Percentiles rank a stretch among this genome's conserved stretches.
phyloP scores from a whole-genome alignment of 2,113 vertebrate genomes.

The Hemibagrus wyckioides region DNA sequence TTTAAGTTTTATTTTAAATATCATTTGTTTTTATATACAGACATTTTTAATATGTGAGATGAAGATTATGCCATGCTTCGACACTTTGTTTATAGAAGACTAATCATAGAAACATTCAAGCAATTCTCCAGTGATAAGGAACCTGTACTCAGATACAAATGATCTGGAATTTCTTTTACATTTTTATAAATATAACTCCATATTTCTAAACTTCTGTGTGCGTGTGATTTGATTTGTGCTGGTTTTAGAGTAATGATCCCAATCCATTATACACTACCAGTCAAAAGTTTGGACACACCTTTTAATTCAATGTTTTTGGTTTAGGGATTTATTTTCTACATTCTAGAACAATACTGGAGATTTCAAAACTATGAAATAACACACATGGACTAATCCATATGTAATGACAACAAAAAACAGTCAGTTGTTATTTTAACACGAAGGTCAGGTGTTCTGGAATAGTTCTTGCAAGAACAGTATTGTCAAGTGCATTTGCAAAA shows the following conservation, averaged over 20 bases:
- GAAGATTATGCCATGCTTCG: background rate
- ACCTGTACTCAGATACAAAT: background rate
- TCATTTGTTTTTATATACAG: background rate
- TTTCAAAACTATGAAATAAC: too few species aligned
- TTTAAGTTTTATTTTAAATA: background rate
- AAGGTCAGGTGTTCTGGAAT: too few species aligned
- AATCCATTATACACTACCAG: too few species aligned
- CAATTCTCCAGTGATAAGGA: background rate
- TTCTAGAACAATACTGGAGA: too few species aligned
- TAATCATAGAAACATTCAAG: background rate
- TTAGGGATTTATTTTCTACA: too few species aligned
- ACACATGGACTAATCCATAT: too few species aligned
- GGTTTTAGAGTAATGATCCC: background rate
- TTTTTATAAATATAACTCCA: conserved; percentile 24
- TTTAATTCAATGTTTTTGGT: too few species aligned
- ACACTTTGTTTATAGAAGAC: background rate
- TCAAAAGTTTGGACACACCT: too few species aligned
- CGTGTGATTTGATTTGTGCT: background rate
- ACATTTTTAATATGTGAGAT: background rate
- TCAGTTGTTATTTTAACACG: too few species aligned
- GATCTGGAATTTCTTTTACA: background rate
- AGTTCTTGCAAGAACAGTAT: too few species aligned
- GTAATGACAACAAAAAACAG: too few species aligned
- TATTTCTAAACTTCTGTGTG: background rate
- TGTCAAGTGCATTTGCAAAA: too few species aligned